A percentile compares a stretch with the other conserved stretches of the same genome.
Conservation (phyloP, 2,113 vertebrate genomes). For the Eurypyga helias region DNA sequence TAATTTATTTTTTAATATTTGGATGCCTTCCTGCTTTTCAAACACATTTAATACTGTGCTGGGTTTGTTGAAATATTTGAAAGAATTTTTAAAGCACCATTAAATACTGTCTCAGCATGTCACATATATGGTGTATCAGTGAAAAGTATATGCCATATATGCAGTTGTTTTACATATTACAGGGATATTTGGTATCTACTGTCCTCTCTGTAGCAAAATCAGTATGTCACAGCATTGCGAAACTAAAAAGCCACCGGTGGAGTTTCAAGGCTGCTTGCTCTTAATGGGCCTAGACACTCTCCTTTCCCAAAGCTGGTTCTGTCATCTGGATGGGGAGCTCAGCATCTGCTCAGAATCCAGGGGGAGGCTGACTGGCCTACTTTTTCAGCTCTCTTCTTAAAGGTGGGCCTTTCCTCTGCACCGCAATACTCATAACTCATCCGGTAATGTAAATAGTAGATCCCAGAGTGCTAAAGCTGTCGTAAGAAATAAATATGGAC, state of each 20-base stretch:
- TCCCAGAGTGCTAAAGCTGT: neutral
- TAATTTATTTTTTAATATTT: neutral
- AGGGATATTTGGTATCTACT: neutral
- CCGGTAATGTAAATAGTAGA: neutral
- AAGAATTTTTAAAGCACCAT: neutral
- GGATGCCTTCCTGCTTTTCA: neutral
- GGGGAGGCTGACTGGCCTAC: accelerated
- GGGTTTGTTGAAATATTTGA: neutral
- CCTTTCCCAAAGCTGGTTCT: neutral
- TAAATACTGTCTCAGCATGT: neutral
- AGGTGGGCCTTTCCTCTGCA: neutral
- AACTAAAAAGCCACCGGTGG: neutral
- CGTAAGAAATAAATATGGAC: neutral
- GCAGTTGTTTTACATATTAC: neutral
- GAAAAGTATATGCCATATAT: neutral
- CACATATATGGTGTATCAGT: accelerated
- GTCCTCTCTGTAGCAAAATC: neutral
- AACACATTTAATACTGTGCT: neutral
- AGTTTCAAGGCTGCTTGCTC: neutral
- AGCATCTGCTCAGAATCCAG: neutral
- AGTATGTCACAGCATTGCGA: neutral
- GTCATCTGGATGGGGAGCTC: accelerated
- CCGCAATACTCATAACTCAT: accelerated
- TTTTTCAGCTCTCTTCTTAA: neutral
- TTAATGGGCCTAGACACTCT: neutral